Conservation (phyloP, 2,888 invertebrate genomes). For the Platynereis dumerilii region DNA sequence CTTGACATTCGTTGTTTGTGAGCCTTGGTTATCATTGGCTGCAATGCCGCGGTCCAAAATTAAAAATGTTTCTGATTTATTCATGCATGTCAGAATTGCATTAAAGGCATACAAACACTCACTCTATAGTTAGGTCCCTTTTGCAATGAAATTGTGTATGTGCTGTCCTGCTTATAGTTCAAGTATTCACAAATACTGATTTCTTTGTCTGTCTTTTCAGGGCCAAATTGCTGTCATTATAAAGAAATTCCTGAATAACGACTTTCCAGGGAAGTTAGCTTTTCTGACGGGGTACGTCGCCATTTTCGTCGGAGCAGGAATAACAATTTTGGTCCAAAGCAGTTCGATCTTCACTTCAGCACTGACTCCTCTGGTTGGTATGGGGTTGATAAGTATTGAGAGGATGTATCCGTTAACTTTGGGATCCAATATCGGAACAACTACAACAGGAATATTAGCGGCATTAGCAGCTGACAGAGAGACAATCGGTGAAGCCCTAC, state of each 20-base stretch:
- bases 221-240: conserved; percentile 36
- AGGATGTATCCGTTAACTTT: conserved; percentile 68
- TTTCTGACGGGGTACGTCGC: conserved; percentile 65
- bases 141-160: too few relatives aligned
- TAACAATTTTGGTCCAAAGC: conserved; percentile 69
- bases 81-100: too few relatives aligned
- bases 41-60: too few relatives aligned
- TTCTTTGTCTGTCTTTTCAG: conserved; percentile 6
- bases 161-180: too few relatives aligned
- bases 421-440: conserved; percentile 69
- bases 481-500: conserved; percentile 51
- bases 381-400: conserved; percentile 67
- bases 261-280: conserved; percentile 39
- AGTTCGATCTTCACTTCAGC: conserved; percentile 70
- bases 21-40: too few relatives aligned
- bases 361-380: conserved; percentile 69
- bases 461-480: conserved; percentile 62
- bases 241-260: conserved; percentile 37
- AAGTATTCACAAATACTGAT: too few relatives aligned
- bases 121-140: too few relatives aligned
- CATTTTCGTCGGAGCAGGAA: conserved; percentile 66
- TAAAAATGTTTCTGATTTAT: too few relatives aligned
- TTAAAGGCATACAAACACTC: too few relatives aligned
- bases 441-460: conserved; percentile 68
- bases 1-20: too few relatives aligned